phyloP scores from a whole-genome alignment of 2,888 invertebrate species.

The Oscheius myriophilus region DNA sequence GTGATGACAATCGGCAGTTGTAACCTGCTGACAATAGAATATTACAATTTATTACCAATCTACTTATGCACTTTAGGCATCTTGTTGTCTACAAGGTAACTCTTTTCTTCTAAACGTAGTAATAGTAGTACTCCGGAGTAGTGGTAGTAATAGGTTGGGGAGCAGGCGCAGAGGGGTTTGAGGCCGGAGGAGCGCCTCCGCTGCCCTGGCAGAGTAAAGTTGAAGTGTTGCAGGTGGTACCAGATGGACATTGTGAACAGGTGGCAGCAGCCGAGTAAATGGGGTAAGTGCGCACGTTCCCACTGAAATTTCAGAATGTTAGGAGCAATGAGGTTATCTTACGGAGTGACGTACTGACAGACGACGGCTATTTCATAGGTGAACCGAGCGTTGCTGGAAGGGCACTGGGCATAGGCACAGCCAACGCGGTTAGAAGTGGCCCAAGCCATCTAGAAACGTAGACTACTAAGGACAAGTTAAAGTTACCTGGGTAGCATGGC shows the following conservation, averaged over 20 bases:
- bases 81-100: too few species aligned
- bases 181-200: too few species aligned
- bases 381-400: neutral
- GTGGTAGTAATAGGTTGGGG: too few species aligned
- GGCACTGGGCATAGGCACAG: neutral
- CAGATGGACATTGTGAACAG: neutral
- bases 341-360: neutral
- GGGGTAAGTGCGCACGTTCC: neutral
- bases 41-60: too few species aligned
- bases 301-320: neutral
- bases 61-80: too few species aligned
- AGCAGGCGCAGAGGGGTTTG: too few species aligned
- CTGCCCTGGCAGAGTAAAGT: neutral
- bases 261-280: neutral
- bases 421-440: neutral
- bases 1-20: too few species aligned
- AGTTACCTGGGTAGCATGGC: constrained; percentile 4
- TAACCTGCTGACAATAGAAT: too few species aligned
- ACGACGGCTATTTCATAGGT: neutral
- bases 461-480: neutral
- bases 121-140: too few species aligned
- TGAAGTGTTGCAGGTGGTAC: neutral
- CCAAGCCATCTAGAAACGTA: neutral
- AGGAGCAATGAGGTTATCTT: neutral
- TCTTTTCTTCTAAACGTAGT: too few species aligned